A percentile compares a stretch with the other conserved stretches of the same genome.
Conservation (phyloP, 2,113 vertebrate genomes). For the Bucco capensis region DNA sequence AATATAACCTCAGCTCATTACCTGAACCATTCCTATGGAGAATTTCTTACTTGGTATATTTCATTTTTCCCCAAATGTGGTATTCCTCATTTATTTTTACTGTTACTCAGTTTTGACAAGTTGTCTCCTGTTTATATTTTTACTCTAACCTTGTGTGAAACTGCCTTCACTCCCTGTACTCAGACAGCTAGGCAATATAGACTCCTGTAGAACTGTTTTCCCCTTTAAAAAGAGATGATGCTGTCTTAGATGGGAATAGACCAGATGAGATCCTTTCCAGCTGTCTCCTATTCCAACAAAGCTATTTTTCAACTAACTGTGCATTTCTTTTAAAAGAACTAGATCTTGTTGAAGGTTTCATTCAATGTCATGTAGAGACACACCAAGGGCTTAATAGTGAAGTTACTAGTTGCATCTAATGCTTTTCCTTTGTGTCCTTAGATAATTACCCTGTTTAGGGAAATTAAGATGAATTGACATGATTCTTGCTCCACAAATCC, state of each 20-base stretch:
- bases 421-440: not conserved
- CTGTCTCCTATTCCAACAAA: not conserved
- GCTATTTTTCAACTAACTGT: not conserved
- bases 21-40: not conserved
- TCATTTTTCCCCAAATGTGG: not conserved
- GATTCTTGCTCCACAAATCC: not conserved
- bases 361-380: not conserved
- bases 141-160: not conserved
- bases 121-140: not conserved
- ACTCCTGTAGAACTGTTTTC: not conserved
- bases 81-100: not conserved
- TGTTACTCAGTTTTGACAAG: not conserved
- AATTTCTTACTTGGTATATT: not conserved
- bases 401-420: not conserved
- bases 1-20: not conserved
- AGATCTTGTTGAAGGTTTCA: not conserved
- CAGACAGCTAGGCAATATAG: not conserved
- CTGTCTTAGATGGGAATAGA: not conserved
- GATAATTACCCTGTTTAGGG: not conserved
- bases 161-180: not conserved
- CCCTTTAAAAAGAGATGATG: not conserved
- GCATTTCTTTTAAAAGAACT: not conserved
- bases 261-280: not conserved
- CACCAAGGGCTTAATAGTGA: not conserved
- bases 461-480: not conserved